Evolutionary conservation across 2,888 invertebrate genomes (phyloP).

Genomic region (Stramonita haemastoma): DNA sequence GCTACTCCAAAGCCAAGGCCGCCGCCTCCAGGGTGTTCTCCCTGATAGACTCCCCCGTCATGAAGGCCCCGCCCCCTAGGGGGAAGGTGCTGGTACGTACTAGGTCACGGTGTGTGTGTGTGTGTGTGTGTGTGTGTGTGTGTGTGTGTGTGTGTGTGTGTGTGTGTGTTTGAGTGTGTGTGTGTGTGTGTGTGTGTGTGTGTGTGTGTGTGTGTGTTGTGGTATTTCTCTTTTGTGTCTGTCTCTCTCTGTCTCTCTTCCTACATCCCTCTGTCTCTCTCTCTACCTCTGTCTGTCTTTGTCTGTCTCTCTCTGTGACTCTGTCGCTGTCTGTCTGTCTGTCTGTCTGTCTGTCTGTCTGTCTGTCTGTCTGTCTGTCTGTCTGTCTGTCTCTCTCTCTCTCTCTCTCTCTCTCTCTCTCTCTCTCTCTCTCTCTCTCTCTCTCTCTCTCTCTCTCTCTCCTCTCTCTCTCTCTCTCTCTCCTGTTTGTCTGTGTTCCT

Average conservation of each 20-base stretch:
- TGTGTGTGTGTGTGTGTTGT: not conserved
- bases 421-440: not conserved
- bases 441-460: too few species aligned
- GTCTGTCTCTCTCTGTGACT: not conserved
- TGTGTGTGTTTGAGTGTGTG: not conserved
- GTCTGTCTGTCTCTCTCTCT: not conserved
- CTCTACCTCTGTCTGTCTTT: not conserved
- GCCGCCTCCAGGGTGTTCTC: not conserved
- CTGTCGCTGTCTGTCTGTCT: not conserved
- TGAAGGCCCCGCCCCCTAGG: not conserved
- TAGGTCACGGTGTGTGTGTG: not conserved
- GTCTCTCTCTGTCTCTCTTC: too few species aligned
- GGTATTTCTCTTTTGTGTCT: too few species aligned
- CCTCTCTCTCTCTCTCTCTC: too few species aligned
- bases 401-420: not conserved
- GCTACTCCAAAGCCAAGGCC: not conserved
- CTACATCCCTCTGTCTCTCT: not conserved
- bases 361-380: not conserved
- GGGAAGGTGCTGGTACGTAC: not conserved
- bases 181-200: constrained; percentile 1
- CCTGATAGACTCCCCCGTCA: not conserved
- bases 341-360: not conserved
- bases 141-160: too few species aligned
- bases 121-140: not conserved
- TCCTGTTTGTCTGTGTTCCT: too few species aligned